Evolutionary conservation across 2,888 invertebrate species (phyloP), one percentile per base, ranked within the genome.

Genomic region (Brenthis hecate): DNA sequence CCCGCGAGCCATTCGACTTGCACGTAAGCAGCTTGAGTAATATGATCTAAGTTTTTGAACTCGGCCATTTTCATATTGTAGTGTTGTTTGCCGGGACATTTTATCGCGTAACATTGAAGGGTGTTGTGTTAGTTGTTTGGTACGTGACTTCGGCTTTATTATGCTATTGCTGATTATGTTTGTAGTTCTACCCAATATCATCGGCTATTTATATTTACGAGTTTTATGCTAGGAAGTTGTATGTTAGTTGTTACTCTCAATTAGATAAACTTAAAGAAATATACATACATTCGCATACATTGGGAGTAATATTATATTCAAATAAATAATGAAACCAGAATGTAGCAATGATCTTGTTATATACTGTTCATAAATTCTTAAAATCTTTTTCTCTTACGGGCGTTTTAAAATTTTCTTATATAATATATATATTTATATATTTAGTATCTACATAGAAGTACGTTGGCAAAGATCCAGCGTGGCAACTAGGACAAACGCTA

Each of bases 391-490:
- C 36, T 43, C 36, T 43, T 43, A 8, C 36, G 36, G 11, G 36
- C 36, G 11, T 43, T 8, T 8, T 43, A 1, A 43, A 43, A 43
- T 43, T 43, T 43, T 43, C 36, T 43, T 43, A 43, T 11, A 43
- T 11, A 43, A 43, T 43, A 8, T 43, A 8, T 43, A 43, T 43
- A 43, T 43, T 60, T 60, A 51, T 55, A 67, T 67, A 62, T 56
- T 67, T 67, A 56, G 53, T 62, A 67, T 13, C 28, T 16, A 23
- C 48, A 50, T 64, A 60, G 48, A 69, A 16, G 51, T 81, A 82
- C 80, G 77, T 88, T 91, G 91, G 91, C 91, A 78, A 73, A 75
- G 73, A 81, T 89, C 91, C 91, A 91, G 86, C 80, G 73, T 61
- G 71, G 73, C 77, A 91, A 86, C 82, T 89, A 82, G 91, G 87